Conservation (phyloP, 2,113 vertebrate species). For the Saguinus imperator region DNA sequence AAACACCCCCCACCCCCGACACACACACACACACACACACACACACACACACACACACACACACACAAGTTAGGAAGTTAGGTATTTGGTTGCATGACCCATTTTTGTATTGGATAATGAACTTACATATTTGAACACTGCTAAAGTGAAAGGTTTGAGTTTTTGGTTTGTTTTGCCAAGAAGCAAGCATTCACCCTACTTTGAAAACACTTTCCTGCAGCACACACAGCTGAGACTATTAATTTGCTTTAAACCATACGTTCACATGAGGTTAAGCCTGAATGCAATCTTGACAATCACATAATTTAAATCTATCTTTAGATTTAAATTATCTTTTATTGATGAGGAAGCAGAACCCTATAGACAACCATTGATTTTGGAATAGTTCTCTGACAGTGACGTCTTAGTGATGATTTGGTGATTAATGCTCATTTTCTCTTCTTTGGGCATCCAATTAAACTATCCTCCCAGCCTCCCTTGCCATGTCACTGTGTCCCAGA, state of each 20-base stretch:
- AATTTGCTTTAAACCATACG: background rate
- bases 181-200: background rate
- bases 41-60: no score
- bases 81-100: background rate
- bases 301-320: background rate
- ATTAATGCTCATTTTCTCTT: background rate
- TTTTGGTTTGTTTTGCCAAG: background rate
- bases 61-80: background rate
- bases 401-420: background rate
- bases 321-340: background rate
- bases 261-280: background rate
- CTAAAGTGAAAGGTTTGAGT: background rate
- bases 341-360: background rate
- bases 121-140: background rate
- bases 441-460: background rate
- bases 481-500: background rate
- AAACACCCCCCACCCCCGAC: no score
- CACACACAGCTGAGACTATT: background rate
- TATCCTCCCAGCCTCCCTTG: background rate
- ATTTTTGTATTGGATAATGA: background rate
- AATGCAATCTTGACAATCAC: background rate
- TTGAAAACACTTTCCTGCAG: background rate
- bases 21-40: background rate
- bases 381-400: background rate
- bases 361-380: background rate